These are phyloP conservation scores for Eupleurogrammus muticus DNA, from an alignment of 2,797 vertebrate genomes.

Conservation along the genomic window DNA sequence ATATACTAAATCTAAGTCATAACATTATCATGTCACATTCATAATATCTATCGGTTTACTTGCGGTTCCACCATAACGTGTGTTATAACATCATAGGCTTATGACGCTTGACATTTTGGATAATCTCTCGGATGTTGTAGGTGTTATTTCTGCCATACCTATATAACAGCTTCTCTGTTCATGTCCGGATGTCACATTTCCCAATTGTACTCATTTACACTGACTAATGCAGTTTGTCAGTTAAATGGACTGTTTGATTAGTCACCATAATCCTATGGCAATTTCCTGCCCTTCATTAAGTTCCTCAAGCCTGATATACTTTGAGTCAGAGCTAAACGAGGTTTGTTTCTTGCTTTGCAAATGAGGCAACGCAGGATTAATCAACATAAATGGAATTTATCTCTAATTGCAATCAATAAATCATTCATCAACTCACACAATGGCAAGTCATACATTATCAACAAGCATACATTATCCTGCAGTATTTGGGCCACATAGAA, in stretches of 20 bases:
- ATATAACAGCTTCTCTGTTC: slow-evolving; percentile 16
- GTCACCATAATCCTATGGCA: slow-evolving; percentile 35
- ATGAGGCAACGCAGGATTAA: slow-evolving; percentile 42
- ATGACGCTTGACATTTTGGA: slow-evolving; percentile 19
- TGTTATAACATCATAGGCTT: slow-evolving; percentile 10
- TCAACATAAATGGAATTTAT: slow-evolving; percentile 34
- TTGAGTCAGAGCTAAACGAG: slow-evolving; percentile 40
- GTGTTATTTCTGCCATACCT: background rate
- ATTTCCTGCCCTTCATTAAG: slow-evolving; percentile 32
- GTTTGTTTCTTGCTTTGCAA: slow-evolving; percentile 37
- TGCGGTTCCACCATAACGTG: slow-evolving; percentile 12
- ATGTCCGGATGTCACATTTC: slow-evolving; percentile 9
- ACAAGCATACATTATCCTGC: slow-evolving; percentile 42
- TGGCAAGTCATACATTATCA: slow-evolving; percentile 62
- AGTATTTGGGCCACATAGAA: slow-evolving; percentile 45
- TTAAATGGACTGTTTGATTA: slow-evolving; percentile 37
- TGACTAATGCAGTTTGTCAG: slow-evolving; percentile 30
- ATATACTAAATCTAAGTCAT: slow-evolving; percentile 15
- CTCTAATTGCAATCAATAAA: slow-evolving; percentile 61
- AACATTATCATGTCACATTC: slow-evolving; percentile 27
- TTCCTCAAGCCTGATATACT: slow-evolving; percentile 34
- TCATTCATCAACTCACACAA: slow-evolving; percentile 58
- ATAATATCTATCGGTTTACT: slow-evolving; percentile 24
- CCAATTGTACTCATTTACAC: background rate
- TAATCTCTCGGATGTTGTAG: slow-evolving; percentile 23